phyloP scores from a whole-genome alignment of 2,888 invertebrate species.

The Brachyptera putata region DNA sequence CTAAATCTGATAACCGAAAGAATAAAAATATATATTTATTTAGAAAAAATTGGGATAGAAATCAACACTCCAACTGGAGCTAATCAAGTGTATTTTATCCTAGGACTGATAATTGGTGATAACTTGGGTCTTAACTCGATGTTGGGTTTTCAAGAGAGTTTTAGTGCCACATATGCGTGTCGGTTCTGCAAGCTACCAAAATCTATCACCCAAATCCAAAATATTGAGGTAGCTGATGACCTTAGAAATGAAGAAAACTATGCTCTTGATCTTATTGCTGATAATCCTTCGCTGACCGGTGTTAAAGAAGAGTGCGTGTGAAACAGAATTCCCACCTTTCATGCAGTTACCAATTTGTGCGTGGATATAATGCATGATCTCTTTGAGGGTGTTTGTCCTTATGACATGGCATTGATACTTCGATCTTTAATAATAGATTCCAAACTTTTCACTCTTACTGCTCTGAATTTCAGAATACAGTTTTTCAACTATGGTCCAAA shows the following conservation, averaged over 20 bases:
- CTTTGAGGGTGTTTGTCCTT: slow-evolving; percentile 34
- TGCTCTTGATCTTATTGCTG: background rate
- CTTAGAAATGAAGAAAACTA: slow-evolving; percentile 20
- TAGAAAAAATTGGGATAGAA: slow-evolving; percentile 27
- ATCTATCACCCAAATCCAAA: slow-evolving; percentile 28
- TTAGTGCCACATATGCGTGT: slow-evolving; percentile 32
- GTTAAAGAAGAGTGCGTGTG: slow-evolving; percentile 29
- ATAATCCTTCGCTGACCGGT: slow-evolving; percentile 32
- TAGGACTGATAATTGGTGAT: slow-evolving; percentile 31
- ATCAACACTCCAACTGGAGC: slow-evolving; percentile 22
- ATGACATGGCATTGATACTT: slow-evolving; percentile 33
- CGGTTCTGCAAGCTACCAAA: slow-evolving; percentile 33
- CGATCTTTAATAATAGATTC: too few species aligned
- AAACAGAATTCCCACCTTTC: slow-evolving; percentile 30
- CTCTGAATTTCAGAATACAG: background rate
- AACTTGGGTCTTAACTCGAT: slow-evolving; percentile 32
- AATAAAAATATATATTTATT: slow-evolving; percentile 26
- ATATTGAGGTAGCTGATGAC: slow-evolving; percentile 23
- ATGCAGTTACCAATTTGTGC: slow-evolving; percentile 33
- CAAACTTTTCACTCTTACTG: background rate
- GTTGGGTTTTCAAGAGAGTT: slow-evolving; percentile 31
- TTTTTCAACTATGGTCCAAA: slow-evolving; percentile 10
- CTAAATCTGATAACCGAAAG: slow-evolving; percentile 16
- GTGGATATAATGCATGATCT: slow-evolving; percentile 37
- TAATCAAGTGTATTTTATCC: slow-evolving; percentile 28